phyloP scores from a whole-genome alignment of 2,113 vertebrate species.

The Pseudorasbora parva region DNA sequence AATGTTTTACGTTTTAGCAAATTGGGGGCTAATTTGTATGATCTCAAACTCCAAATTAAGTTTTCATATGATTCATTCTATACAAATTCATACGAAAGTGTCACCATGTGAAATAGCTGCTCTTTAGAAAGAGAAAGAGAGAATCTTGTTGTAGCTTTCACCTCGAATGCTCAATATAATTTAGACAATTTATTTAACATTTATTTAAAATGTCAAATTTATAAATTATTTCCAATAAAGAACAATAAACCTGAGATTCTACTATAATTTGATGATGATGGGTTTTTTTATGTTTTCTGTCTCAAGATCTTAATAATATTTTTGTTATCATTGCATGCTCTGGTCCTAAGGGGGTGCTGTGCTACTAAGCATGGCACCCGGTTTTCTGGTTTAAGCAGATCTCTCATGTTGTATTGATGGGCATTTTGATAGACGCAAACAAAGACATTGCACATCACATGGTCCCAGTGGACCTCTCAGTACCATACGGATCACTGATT shows the following conservation, averaged over 20 bases:
- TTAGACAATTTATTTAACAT: background rate
- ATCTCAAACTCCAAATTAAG: background rate
- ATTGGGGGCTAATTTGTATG: background rate
- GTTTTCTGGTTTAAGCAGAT: background rate
- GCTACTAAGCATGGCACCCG: constrained; percentile 22
- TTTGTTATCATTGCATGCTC: background rate
- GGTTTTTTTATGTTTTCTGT: background rate
- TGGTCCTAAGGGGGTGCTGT: constrained; percentile 43
- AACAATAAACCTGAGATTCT: background rate
- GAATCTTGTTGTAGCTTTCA: too few species aligned
- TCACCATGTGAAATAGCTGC: background rate
- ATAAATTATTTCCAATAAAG: constrained; percentile 4
- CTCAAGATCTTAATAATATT: background rate
- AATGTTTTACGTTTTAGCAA: background rate
- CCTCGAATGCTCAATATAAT: background rate
- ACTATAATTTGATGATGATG: background rate
- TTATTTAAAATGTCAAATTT: background rate
- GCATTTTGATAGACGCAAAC: constrained; percentile 45
- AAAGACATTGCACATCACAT: constrained; percentile 37
- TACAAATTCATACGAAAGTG: background rate
- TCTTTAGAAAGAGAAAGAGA: too few species aligned
- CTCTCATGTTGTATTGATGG: constrained; percentile 37
- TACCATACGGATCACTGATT: constrained; percentile 43
- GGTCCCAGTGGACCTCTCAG: constrained; percentile 38
- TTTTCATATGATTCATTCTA: background rate